Conservation (phyloP, 2,797 vertebrate genomes). For the Enteromius anoplus region DNA sequence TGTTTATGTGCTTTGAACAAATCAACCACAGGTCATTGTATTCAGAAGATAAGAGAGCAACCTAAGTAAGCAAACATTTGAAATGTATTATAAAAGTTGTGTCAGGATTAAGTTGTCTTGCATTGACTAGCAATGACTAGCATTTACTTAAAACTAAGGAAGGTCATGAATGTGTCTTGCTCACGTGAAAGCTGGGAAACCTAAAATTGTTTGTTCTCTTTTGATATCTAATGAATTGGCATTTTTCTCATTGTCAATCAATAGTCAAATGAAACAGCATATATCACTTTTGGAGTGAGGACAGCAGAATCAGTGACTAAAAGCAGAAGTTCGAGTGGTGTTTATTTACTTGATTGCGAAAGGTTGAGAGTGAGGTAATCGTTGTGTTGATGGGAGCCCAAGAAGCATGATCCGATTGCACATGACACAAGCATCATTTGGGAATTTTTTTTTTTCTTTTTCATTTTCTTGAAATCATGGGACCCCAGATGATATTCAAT, state of each 20-base stretch:
- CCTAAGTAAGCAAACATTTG: not conserved
- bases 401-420: conserved; percentile 48
- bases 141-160: not conserved
- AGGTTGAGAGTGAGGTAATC: conserved; percentile 33
- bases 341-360: conserved; percentile 22
- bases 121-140: not conserved
- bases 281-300: conserved; percentile 36
- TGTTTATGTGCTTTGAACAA: conserved; percentile 14
- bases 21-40: conserved; percentile 5
- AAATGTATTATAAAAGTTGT: not conserved
- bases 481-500: conserved; percentile 1
- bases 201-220: conserved; percentile 1
- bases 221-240: not conserved
- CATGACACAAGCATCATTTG: conserved; percentile 51
- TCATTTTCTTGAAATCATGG: conserved; percentile 45
- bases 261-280: conserved; percentile 35
- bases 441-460: conserved; percentile 19
- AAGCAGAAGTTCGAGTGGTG: conserved; percentile 53
- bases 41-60: not conserved
- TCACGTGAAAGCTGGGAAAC: not conserved
- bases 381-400: not conserved
- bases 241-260: not conserved
- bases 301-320: conserved; percentile 18
- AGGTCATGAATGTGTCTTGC: not conserved
- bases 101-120: not conserved